Evolutionary conservation across 2,797 vertebrate genomes (phyloP).

Genomic region (Lepilemur ruficaudatus): DNA sequence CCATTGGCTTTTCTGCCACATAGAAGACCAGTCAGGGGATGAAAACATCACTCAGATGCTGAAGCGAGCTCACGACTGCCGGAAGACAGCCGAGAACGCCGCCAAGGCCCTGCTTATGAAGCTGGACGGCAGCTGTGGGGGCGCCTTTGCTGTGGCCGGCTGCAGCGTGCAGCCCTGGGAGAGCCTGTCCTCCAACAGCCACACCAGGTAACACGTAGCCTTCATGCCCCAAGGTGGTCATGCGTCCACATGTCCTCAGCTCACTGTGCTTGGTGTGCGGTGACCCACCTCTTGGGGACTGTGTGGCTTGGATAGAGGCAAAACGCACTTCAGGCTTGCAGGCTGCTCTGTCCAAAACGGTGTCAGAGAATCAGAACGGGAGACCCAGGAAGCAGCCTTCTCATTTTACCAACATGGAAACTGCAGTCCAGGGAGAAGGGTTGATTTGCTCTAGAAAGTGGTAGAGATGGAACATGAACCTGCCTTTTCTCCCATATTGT

Average conservation of each 20-base stretch:
- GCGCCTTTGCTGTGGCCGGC: slow-evolving; percentile 86
- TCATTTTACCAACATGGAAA: background rate
- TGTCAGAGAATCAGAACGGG: background rate
- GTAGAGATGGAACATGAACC: accelerated
- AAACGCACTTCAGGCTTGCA: background rate
- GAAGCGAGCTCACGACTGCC: slow-evolving; percentile 90
- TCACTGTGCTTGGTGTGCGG: accelerated
- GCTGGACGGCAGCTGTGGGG: slow-evolving; percentile 91
- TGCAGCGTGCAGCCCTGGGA: slow-evolving; percentile 91
- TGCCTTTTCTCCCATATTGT: background rate
- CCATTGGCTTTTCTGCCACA: slow-evolving; percentile 68
- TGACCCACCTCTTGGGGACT: background rate
- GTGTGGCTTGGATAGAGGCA: background rate
- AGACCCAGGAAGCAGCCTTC: background rate
- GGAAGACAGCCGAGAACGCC: slow-evolving; percentile 90
- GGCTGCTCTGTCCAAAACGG: background rate
- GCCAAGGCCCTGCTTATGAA: slow-evolving; percentile 91
- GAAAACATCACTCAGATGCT: slow-evolving; percentile 91
- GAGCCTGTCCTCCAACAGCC: slow-evolving; percentile 92
- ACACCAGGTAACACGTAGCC: slow-evolving; percentile 86
- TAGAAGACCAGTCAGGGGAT: slow-evolving; percentile 89
- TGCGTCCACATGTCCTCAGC: accelerated
- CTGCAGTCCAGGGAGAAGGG: background rate
- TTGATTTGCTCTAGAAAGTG: background rate
- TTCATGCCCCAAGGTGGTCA: accelerated